Percentiles rank a stretch among this genome's conserved stretches.
phyloP scores from a whole-genome alignment of 2,113 vertebrate species.

The Chelonoidis abingdonii region DNA sequence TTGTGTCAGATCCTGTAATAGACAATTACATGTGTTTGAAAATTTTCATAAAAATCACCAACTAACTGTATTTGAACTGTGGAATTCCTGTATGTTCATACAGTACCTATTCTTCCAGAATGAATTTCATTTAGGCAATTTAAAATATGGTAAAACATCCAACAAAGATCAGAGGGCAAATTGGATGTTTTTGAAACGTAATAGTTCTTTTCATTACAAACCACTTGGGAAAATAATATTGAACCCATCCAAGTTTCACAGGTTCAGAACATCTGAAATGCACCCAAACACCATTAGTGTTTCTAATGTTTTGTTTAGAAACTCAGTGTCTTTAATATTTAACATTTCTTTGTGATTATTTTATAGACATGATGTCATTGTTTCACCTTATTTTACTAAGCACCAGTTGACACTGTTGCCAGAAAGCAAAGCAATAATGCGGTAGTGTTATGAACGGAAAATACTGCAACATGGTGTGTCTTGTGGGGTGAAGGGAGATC shows the following conservation, averaged over 20 bases:
- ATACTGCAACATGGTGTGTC: neutral
- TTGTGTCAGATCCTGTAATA: neutral
- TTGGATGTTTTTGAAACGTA: constrained; percentile 52
- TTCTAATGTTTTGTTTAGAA: constrained; percentile 49
- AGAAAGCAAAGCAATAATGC: constrained; percentile 47
- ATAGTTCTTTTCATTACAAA: constrained; percentile 48
- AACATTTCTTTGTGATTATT: constrained; percentile 67
- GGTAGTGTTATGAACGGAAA: constrained; percentile 14
- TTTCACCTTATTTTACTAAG: constrained; percentile 66
- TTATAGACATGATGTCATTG: constrained; percentile 67
- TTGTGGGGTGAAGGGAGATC: neutral
- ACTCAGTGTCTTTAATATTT: constrained; percentile 30
- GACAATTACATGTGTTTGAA: neutral
- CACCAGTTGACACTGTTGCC: constrained; percentile 37
- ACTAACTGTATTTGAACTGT: neutral
- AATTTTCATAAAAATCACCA: neutral
- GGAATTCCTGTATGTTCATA: neutral
- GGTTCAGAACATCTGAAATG: constrained; percentile 28
- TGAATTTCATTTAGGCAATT: constrained; percentile 14
- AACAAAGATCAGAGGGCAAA: constrained; percentile 56
- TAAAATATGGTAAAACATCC: constrained; percentile 41
- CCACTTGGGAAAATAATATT: neutral
- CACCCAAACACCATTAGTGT: neutral
- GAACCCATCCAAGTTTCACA: constrained; percentile 27
- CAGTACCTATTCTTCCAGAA: neutral